These are phyloP conservation scores for Rhagophthalmus giganteus DNA, from an alignment of 2,888 invertebrate genomes.

Conservation along the genomic window DNA sequence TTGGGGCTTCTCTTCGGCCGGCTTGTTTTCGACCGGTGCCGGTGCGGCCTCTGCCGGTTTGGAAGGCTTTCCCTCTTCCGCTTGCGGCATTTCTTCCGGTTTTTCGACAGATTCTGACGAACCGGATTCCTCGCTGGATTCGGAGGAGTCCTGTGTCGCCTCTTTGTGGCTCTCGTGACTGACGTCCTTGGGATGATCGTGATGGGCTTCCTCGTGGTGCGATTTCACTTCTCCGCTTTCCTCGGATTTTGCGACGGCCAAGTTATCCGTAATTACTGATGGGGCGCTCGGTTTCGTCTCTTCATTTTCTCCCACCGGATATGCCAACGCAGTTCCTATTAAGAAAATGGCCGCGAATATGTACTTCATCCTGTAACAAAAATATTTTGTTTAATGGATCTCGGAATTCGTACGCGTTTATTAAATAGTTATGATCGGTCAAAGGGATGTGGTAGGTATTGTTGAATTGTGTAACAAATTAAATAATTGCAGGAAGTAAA, in stretches of 20 bases:
- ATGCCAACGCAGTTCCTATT: constrained; percentile 58
- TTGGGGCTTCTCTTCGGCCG: constrained; percentile 19
- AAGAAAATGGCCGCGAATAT: constrained; percentile 64
- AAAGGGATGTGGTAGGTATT: constrained; percentile 12
- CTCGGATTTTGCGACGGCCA: constrained; percentile 52
- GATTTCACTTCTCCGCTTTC: constrained; percentile 31
- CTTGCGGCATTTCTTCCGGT: constrained; percentile 29
- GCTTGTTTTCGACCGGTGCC: constrained; percentile 47
- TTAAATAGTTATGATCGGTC: constrained; percentile 9
- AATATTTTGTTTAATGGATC: constrained; percentile 10
- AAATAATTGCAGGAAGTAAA: constrained; percentile 30
- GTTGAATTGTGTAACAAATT: constrained; percentile 22
- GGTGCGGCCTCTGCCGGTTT: constrained; percentile 35
- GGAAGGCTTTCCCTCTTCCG: constrained; percentile 36
- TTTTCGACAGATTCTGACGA: constrained; percentile 49
- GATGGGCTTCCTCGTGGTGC: constrained; percentile 19
- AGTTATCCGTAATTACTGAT: constrained; percentile 54
- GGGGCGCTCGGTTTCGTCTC: constrained; percentile 44
- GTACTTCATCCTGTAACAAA: constrained; percentile 65
- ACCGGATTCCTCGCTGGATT: constrained; percentile 41
- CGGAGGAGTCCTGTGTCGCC: constrained; percentile 39
- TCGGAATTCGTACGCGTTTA: background rate
- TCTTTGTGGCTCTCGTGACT: constrained; percentile 33
- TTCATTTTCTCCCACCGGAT: constrained; percentile 64
- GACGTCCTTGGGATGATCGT: constrained; percentile 31